Base-by-base conservation (phyloP, 2,797 vertebrate genomes). In the Nasua narica region DNA sequence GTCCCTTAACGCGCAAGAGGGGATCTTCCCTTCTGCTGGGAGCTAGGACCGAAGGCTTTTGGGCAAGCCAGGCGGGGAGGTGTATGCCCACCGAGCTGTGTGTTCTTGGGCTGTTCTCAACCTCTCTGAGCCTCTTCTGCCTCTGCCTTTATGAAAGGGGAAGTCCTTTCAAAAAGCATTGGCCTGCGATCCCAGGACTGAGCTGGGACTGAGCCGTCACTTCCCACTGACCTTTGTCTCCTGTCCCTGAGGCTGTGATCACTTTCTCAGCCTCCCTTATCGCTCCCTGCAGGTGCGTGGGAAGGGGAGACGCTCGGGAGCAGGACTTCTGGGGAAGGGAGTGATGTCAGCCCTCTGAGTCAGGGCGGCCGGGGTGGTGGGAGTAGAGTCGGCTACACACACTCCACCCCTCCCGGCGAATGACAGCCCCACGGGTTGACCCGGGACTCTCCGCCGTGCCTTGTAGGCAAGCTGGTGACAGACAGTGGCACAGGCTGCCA, bases 211-310 rank as follows among this genome's bases (percentile, higher is more conserved):
- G 76, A 91, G 91, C 12, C 2, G 0, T 78, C 65, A 8, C 69
- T 77, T 82, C 90, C 48, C 77, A 27, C 18, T 9, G 16, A 93
- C 6, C 58, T 93, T 76, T 67, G 50, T 87, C 92, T 85, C 70
- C 79, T 91, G 56, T 43, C 87, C 95, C 48, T 0, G 37, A 48
- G 94, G 89, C 94, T 90, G 60, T 27, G 52, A 76, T 72, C 83
- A 32, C 91, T 97, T 95, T 96, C 96, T 97, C 97, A 96, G 92
- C 87, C 74, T 90, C 65, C 60, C 93, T 96, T 96, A 94, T 97
- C 96, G 90, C 93, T 60, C 15, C 50, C n/a, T 62, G 35, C 2
- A 2, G 46, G 62, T 56, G 25, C 6, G 69, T 95, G 76, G 92
- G 93, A 87, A 29, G 35, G 56, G 14, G 11, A 95, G 43, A 77